Percentiles rank a stretch among this genome's conserved stretches.
phyloP scores from a whole-genome alignment of 2,797 vertebrate species.

The Danio albolineatus region DNA sequence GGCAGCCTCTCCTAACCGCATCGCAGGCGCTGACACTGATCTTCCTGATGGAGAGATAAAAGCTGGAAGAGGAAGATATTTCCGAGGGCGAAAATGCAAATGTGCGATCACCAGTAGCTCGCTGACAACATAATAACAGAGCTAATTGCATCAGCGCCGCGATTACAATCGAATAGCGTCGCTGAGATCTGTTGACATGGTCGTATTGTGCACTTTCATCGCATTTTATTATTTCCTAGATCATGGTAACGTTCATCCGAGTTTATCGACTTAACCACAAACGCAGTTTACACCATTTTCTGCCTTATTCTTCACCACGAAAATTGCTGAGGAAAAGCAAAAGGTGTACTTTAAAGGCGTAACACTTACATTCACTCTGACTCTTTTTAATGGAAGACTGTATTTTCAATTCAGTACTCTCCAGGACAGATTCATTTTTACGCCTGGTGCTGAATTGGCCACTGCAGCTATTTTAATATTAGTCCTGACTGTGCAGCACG shows the following conservation, averaged over 20 bases:
- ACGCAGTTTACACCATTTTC: too few species aligned
- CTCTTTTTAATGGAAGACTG: neutral
- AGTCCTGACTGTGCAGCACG: neutral
- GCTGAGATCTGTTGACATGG: neutral
- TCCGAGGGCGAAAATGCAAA: slow-evolving; percentile 7
- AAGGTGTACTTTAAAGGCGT: slow-evolving; percentile 1
- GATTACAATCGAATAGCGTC: neutral
- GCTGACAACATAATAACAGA: neutral
- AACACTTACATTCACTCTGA: neutral
- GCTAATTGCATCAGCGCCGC: neutral
- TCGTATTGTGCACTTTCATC: neutral
- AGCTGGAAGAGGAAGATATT: slow-evolving; percentile 27
- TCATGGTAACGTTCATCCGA: neutral
- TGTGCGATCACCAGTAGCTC: neutral
- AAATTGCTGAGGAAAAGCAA: neutral
- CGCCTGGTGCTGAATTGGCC: neutral
- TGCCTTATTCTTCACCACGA: too few species aligned
- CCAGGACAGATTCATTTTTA: neutral
- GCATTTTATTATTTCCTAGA: neutral
- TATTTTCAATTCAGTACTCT: neutral
- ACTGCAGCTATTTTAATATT: neutral
- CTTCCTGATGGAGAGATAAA: slow-evolving; percentile 33
- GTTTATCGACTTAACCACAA: neutral
- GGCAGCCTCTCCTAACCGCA: slow-evolving; percentile 39
- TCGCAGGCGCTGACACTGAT: slow-evolving; percentile 34